Evolutionary conservation across 2,888 invertebrate genomes (phyloP), one percentile per base, ranked within the genome.

Genomic region (Mimumesa dahlbomi): DNA sequence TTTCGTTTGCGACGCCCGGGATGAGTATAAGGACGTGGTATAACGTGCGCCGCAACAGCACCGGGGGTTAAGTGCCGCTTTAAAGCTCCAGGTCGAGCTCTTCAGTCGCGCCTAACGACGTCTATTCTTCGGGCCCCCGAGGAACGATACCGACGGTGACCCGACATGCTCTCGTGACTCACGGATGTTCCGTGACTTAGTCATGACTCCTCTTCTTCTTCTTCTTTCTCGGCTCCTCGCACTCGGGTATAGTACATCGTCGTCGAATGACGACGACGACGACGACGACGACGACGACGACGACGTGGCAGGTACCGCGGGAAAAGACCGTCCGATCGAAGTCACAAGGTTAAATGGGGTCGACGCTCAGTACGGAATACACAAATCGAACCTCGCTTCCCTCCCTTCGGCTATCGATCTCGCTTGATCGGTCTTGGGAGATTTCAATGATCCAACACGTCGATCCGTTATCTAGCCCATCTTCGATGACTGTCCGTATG

Each of bases 131-230:
- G 56, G 45, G 19, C 19, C 49, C 43, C 38, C 21, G 58, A 50
- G 59, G 22, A 50, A 16, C 58, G 50, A 48, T 38, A 54, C 42
- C 43, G 22, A 54, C 49, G 66, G 50, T 65, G 65, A 65, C 74
- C 62, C 59, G 59, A 29, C 70, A 46, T 54, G 58, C 42, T 77
- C 72, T 70, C 73, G 81, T 81, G 82, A 81, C 74, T 81, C 81
- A 81, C 65, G 77, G 75, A 73, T 73, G 69, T 77, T 77, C 77
- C 66, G 71, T 82, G 81, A 72, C 75, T 77, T 73, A 81, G 78
- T 81, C 82, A 74, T 69, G 71, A 62, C 46, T 58, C 40, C 43
- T 31, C n/a, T 19, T 63, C 36, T 40, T 7, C 34, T n/a, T 4
- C 34, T 34, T 34, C 34, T 34, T 7, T n/a, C n/a, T 34, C n/a